Base-by-base conservation (phyloP, 2,113 vertebrate genomes). In the Numenius arquata region DNA sequence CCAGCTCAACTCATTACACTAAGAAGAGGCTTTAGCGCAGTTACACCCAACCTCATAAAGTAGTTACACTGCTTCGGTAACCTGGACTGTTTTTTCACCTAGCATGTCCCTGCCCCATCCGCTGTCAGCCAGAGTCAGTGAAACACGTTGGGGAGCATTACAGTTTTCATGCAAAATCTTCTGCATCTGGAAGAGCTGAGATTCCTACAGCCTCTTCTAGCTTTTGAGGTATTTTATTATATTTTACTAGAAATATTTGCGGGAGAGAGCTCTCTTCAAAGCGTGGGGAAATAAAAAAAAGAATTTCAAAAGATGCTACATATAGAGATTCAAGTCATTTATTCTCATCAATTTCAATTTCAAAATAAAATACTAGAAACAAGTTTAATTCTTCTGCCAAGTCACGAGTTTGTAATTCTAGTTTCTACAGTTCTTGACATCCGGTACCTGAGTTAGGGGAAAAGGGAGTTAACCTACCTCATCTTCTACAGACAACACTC, bases 101-200 rank as follows among this genome's bases (percentile, higher is more conserved):
- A 61, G 38, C 22, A 47, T 12, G 15, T 40, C 26, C 22, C 81
- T 43, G 40, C 21, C 48, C 52, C n/a, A 32, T 17, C 34, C 5
- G 6, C 45, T 38, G 30, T 48, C 47, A 83, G 18, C 40, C 27
- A 66, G 15, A 82, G 38, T 14, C 73, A 73, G 26, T 32, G n/a
- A 93, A 70, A 52, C 10, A 16, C 1, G 3, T 2, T 26, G n/a
- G 5, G 16, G 9, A 74, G 4, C 0, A 0, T 11, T 29, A 23
- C 3, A 36, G 6, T 68, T 84, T 68, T 56, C 58, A 48, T 29
- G 45, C 93, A 76, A 94, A 95, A 59, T 20, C 47, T 66, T 80
- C 67, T 78, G 34, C 32, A 90, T 55, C 43, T 71, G 40, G 43
- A 88, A 75, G 7, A 5, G 55, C 25, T 75, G 41, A 86, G 48